These are phyloP conservation scores for Ailurus styani DNA, from an alignment of 2,113 vertebrate species.

Conservation along the genomic window DNA sequence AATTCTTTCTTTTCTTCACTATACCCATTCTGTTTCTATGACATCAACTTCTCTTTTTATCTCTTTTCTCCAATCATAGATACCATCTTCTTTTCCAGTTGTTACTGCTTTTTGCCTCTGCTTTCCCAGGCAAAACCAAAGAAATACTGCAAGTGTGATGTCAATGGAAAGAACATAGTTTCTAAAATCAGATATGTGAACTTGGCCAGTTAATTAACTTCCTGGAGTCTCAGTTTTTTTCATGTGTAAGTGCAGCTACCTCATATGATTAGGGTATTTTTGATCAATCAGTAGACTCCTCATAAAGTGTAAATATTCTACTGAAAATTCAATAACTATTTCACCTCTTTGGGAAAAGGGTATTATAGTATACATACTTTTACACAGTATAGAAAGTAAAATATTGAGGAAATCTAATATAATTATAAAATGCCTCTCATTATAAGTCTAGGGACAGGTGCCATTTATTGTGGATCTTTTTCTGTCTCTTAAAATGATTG, in stretches of 20 bases:
- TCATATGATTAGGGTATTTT: not conserved
- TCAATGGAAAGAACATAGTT: not conserved
- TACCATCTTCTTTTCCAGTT: not conserved
- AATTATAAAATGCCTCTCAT: not conserved
- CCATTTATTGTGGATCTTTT: not conserved
- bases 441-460: not conserved
- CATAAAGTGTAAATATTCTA: not conserved
- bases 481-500: slow-evolving; percentile 1
- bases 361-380: not conserved
- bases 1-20: not conserved
- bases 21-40: not conserved
- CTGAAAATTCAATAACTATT: not conserved
- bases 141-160: not conserved
- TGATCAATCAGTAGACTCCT: not conserved
- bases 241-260: not conserved
- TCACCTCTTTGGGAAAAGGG: not conserved
- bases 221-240: not conserved
- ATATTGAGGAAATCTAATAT: not conserved
- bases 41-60: not conserved
- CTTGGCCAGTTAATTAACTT: not conserved
- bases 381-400: not conserved
- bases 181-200: not conserved
- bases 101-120: not conserved
- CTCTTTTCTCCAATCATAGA: not conserved
- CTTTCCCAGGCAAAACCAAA: not conserved